phyloP scores from a whole-genome alignment of 1,140 invertebrate genomes.

The Subanguina moxae region DNA sequence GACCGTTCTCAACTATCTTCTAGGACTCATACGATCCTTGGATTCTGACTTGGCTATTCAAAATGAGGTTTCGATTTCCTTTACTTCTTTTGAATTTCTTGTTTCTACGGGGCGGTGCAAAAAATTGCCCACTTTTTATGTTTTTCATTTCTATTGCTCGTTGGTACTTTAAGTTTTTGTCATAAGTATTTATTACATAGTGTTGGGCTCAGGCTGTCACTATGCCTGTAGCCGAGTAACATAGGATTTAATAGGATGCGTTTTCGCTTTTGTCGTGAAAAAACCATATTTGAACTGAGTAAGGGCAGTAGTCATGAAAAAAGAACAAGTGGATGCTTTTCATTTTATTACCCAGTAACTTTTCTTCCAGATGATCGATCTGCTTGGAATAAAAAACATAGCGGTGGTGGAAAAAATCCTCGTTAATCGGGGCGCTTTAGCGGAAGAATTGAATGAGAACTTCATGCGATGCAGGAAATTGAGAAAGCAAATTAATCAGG shows the following conservation, averaged over 20 bases:
- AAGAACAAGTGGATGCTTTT: no score
- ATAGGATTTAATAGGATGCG: no score
- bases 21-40: background rate
- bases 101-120: background rate
- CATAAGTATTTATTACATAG: no score
- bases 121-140: no score
- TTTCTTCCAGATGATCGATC: conserved; percentile 70
- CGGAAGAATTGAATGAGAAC: conserved; percentile 32
- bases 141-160: no score
- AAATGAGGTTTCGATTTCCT: background rate
- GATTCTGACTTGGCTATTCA: background rate
- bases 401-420: conserved; percentile 77
- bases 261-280: no score
- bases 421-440: conserved; percentile 65
- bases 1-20: background rate
- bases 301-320: no score
- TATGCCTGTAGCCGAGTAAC: no score
- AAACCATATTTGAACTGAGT: no score
- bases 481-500: conserved; percentile 25
- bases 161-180: no score
- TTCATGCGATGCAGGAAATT: conserved; percentile 23
- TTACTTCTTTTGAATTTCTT: background rate
- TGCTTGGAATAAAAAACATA: conserved; percentile 80
- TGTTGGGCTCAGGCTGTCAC: no score
- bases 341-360: no score